Conservation (phyloP, 2,113 vertebrate genomes). For the Narcine bancroftii region DNA sequence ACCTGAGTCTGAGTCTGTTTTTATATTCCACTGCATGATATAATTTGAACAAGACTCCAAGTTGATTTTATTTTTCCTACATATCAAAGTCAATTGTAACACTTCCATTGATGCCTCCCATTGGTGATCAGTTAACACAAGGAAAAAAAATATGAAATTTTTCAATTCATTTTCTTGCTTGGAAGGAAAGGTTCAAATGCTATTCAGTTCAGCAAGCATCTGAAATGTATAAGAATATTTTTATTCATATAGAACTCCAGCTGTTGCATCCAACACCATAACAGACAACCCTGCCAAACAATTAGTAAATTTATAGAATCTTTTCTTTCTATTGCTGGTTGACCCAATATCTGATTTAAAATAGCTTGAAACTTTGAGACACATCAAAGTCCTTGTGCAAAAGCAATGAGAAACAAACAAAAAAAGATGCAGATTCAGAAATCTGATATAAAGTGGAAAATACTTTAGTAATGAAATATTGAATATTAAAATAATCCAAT, state of each 20-base stretch:
- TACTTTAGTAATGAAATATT: background rate
- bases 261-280: background rate
- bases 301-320: background rate
- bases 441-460: too few relatives aligned
- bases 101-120: background rate
- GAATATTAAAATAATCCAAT: background rate
- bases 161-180: background rate
- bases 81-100: background rate
- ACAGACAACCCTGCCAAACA: background rate
- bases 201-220: background rate
- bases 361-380: background rate
- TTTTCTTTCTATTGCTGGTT: background rate
- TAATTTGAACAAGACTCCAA: background rate
- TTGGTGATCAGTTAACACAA: background rate
- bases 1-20: background rate
- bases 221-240: background rate
- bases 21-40: background rate
- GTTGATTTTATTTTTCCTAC: background rate
- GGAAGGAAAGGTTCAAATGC: background rate
- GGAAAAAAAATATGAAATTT: background rate
- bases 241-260: background rate
- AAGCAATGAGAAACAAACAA: background rate
- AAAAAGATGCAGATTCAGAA: too few relatives aligned
- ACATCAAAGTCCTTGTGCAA: background rate
- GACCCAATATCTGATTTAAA: background rate